phyloP scores from a whole-genome alignment of 2,797 vertebrate species.

The Spondyliosoma cantharus region DNA sequence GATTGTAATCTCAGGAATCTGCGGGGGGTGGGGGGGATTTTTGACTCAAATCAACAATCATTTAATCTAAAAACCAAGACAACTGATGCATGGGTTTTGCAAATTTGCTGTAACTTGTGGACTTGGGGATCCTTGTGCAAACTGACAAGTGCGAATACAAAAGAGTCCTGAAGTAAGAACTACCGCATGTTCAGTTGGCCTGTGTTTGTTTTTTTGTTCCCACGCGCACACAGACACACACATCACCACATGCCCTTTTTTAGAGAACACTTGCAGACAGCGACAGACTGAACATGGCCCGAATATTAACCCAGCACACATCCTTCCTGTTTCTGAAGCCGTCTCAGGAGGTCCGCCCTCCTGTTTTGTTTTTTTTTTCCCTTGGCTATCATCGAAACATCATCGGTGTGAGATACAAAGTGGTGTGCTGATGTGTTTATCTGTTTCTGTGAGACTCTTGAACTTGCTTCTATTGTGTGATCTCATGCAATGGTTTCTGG shows the following conservation, averaged over 20 bases:
- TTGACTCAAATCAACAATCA: background rate
- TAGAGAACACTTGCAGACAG: background rate
- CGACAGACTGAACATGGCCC: background rate
- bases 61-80: background rate
- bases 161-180: background rate
- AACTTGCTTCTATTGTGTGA: conserved; percentile 10
- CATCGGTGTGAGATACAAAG: background rate
- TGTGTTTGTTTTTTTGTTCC: background rate
- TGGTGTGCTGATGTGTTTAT: background rate
- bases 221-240: background rate
- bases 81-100: background rate
- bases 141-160: background rate
- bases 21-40: background rate
- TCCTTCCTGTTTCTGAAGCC: conserved; percentile 21
- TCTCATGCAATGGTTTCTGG: background rate
- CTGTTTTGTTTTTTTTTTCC: background rate
- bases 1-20: too few species aligned
- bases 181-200: background rate
- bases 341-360: conserved; percentile 14
- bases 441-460: background rate
- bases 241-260: background rate
- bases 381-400: background rate
- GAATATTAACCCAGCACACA: background rate
- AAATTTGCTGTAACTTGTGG: background rate
- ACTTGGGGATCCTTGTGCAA: background rate